Conservation (phyloP, 2,113 vertebrate genomes). For the Phyllostomus discolor region DNA sequence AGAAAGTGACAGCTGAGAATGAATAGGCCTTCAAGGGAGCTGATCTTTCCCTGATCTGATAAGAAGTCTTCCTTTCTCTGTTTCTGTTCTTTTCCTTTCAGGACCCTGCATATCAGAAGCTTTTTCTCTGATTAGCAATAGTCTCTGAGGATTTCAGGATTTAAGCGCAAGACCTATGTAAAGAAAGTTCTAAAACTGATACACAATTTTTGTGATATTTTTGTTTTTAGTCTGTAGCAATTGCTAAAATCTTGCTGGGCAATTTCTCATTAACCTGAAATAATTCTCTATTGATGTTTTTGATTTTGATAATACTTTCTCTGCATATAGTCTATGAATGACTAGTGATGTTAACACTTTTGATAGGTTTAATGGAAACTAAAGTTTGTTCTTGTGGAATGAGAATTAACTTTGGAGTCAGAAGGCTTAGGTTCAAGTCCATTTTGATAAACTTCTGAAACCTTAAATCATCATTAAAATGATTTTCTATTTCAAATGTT, state of each 20-base stretch:
- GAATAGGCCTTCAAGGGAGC: constrained; percentile 70
- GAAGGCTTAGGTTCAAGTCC: background rate
- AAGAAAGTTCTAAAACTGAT: constrained; percentile 38
- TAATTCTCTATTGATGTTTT: constrained; percentile 9
- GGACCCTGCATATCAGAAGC: constrained; percentile 62
- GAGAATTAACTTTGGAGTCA: background rate
- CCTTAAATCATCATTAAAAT: background rate
- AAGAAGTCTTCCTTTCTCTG: constrained; percentile 60
- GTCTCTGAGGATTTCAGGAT: constrained; percentile 50
- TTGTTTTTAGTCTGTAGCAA: background rate
- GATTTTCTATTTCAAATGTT: background rate
- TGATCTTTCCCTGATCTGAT: constrained; percentile 82
- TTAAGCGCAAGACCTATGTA: constrained; percentile 15
- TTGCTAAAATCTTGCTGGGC: background rate
- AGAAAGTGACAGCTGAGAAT: constrained; percentile 59
- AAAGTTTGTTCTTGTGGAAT: background rate
- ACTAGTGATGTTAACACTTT: background rate
- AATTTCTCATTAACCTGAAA: background rate
- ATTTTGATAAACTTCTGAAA: background rate
- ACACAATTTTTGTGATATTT: background rate
- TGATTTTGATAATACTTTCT: background rate
- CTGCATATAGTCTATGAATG: background rate
- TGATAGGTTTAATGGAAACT: background rate
- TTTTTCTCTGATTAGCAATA: constrained; percentile 20
- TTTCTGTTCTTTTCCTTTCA: background rate